These are phyloP conservation scores for Syrmaticus mikado DNA, from an alignment of 2,113 vertebrate genomes.

Conservation along the genomic window DNA sequence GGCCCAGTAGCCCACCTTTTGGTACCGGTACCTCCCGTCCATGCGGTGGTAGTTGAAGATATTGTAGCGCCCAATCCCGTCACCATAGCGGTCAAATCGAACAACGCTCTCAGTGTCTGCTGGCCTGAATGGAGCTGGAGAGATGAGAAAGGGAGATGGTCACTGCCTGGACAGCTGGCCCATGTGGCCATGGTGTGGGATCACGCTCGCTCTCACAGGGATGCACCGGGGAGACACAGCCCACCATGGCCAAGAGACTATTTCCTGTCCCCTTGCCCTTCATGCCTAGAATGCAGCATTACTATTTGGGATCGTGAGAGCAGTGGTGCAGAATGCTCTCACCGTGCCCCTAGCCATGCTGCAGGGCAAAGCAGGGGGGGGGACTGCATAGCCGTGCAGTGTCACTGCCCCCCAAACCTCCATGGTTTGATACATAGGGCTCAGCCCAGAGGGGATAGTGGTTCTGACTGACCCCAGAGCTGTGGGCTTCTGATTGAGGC, in stretches of 20 bases:
- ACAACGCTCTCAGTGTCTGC: constrained; percentile 86
- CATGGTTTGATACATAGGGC: not conserved
- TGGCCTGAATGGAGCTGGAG: constrained; percentile 91
- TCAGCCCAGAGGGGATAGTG: not conserved
- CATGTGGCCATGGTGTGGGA: not conserved
- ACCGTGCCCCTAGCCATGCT: not conserved
- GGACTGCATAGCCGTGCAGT: not conserved
- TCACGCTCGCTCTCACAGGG: rapidly evolving
- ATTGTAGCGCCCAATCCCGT: constrained; percentile 97
- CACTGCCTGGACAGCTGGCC: not conserved
- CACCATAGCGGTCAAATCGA: constrained; percentile 90
- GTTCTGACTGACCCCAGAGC: not conserved
- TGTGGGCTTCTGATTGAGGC: not conserved
- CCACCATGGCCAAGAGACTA: not conserved
- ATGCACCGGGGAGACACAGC: not conserved
- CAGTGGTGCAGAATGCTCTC: not conserved
- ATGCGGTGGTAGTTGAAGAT: constrained; percentile 92
- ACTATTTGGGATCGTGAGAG: not conserved
- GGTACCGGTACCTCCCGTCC: constrained; percentile 86
- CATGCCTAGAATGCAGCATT: not conserved
- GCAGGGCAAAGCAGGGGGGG: not conserved
- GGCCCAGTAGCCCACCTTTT: constrained; percentile 96
- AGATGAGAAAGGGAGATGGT: constrained; percentile 1
- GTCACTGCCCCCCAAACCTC: not conserved
- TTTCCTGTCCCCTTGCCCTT: not conserved